Conservation (phyloP, 2,888 invertebrate species). For the Crioceris asparagi region DNA sequence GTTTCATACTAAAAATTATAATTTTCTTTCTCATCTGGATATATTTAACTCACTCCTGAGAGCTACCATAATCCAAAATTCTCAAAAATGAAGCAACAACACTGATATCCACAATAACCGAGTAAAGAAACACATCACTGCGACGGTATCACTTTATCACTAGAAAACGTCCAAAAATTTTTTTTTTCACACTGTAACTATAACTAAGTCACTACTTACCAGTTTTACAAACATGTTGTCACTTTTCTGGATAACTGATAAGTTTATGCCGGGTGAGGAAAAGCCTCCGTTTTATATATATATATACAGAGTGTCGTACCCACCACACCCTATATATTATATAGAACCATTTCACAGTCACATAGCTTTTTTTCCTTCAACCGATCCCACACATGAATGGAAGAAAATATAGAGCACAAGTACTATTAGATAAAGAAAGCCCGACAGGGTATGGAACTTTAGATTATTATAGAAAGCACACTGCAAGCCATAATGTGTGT, state of each 20-base stretch:
- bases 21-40: too few relatives aligned
- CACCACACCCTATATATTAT: slow-evolving; percentile 34
- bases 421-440: too few relatives aligned
- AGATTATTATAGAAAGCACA: too few relatives aligned
- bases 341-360: slow-evolving; percentile 35
- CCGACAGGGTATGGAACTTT: slow-evolving; percentile 14
- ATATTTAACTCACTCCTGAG: too few relatives aligned
- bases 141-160: background rate
- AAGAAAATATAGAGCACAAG: slow-evolving; percentile 26
- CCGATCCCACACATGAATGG: slow-evolving; percentile 35
- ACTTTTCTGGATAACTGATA: slow-evolving; percentile 14
- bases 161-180: slow-evolving; percentile 2
- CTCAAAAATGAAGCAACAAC: too few relatives aligned
- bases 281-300: slow-evolving; percentile 28
- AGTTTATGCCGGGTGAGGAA: slow-evolving; percentile 13
- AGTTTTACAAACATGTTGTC: slow-evolving; percentile 39
- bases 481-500: too few relatives aligned
- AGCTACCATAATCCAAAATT: too few relatives aligned
- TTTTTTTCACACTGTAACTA: slow-evolving; percentile 6
- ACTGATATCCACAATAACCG: slow-evolving; percentile 3
- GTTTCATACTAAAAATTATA: too few relatives aligned
- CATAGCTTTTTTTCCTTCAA: slow-evolving; percentile 30
- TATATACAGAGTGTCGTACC: too few relatives aligned
- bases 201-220: slow-evolving; percentile 31
- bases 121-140: slow-evolving; percentile 1